These are phyloP conservation scores for Columba livia DNA, from an alignment of 2,113 vertebrate genomes.

Conservation along the genomic window DNA sequence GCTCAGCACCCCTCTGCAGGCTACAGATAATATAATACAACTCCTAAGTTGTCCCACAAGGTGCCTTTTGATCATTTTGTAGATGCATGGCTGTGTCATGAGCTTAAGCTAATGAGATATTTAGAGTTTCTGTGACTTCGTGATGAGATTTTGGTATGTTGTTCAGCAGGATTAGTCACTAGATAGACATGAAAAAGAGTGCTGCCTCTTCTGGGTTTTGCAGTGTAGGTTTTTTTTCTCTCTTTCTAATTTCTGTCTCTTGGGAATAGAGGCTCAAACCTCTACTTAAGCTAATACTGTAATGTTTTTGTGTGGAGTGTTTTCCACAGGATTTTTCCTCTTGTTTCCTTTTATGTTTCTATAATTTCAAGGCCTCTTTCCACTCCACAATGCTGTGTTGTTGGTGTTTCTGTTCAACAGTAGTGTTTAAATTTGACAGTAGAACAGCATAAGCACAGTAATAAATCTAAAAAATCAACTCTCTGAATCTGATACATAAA, in stretches of 20 bases:
- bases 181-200: not conserved
- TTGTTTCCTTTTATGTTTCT: not conserved
- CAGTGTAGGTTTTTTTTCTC: not conserved
- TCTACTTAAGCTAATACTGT: not conserved
- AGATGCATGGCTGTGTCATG: not conserved
- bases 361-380: not conserved
- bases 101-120: not conserved
- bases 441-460: not conserved
- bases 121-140: not conserved
- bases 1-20: not conserved
- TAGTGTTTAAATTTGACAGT: not conserved
- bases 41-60: not conserved
- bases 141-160: no score
- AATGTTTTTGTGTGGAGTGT: not conserved
- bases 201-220: not conserved
- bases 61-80: fast-evolving
- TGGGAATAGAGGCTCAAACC: not conserved
- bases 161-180: not conserved
- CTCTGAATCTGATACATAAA: not conserved
- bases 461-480: not conserved
- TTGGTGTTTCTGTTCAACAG: not conserved
- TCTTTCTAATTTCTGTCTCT: not conserved
- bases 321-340: not conserved
- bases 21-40: not conserved
- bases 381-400: no score